A percentile compares a stretch with the other conserved stretches of the same genome.
These are phyloP conservation scores for Damaliscus lunatus DNA, from an alignment of 2,113 vertebrate species.

Conservation along the genomic window DNA sequence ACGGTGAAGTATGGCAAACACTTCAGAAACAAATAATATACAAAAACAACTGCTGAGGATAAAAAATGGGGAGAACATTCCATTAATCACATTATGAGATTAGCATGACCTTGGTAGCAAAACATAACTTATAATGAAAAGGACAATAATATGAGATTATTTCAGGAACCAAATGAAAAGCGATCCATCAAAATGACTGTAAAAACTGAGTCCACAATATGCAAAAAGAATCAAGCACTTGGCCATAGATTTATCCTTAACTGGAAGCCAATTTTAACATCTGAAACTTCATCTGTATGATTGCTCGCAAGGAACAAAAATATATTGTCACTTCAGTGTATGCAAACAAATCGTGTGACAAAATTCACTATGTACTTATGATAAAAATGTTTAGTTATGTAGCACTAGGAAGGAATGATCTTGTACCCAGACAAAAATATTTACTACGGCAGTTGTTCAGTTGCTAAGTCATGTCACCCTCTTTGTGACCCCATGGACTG, in stretches of 20 bases:
- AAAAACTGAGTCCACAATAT: not conserved
- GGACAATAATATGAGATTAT: not conserved
- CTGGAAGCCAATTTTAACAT: not conserved
- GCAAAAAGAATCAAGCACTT: not conserved
- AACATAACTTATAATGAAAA: not conserved
- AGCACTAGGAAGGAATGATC: not conserved
- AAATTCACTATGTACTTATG: not conserved
- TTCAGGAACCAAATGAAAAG: not conserved
- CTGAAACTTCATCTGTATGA: not conserved
- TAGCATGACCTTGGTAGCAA: not conserved
- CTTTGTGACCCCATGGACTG: not conserved
- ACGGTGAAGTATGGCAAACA: no score
- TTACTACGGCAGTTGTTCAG: not conserved
- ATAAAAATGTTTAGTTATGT: not conserved
- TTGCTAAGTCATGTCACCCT: not conserved
- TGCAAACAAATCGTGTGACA: not conserved
- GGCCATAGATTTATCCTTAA: not conserved
- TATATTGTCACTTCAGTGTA: not conserved
- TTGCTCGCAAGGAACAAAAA: not conserved
- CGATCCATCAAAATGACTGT: not conserved
- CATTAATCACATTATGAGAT: not conserved
- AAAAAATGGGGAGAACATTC: not conserved
- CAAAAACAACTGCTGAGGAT: not conserved
- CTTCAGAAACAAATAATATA: not conserved
- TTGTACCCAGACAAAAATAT: not conserved